These are phyloP conservation scores for Nipponia nippon DNA, from an alignment of 2,113 vertebrate species.

Conservation along the genomic window DNA sequence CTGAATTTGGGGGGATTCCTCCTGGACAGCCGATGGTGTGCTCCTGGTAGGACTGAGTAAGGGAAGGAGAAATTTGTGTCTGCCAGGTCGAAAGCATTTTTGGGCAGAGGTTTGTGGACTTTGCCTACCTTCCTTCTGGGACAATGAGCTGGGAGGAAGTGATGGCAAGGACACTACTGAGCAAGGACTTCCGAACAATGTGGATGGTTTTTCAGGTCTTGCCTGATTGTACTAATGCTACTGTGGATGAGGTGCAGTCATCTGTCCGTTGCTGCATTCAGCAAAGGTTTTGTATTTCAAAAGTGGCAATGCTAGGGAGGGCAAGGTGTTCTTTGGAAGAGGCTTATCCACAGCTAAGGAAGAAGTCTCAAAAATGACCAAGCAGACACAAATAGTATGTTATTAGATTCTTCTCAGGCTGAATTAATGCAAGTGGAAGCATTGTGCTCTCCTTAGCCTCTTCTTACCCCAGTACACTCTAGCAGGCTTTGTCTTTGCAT, in stretches of 20 bases:
- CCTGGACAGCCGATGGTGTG: no score
- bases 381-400: neutral
- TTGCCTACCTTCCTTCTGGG: neutral
- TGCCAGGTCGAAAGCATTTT: neutral
- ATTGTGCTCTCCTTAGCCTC: neutral
- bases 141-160: neutral
- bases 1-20: no score
- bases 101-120: neutral
- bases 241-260: neutral
- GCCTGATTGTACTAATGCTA: no score
- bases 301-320: neutral
- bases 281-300: neutral
- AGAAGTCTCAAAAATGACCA: neutral
- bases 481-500: neutral
- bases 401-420: neutral
- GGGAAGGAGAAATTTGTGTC: neutral
- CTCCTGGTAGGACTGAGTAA: neutral
- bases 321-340: neutral
- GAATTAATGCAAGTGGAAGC: neutral
- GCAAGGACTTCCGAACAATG: neutral
- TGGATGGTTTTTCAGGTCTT: neutral
- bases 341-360: neutral
- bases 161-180: neutral
- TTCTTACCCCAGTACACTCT: neutral
- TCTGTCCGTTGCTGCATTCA: neutral